Percentiles rank a stretch among this genome's conserved stretches.
These are phyloP conservation scores for Dermatemys mawii DNA, from an alignment of 2,113 vertebrate genomes.

Conservation along the genomic window DNA sequence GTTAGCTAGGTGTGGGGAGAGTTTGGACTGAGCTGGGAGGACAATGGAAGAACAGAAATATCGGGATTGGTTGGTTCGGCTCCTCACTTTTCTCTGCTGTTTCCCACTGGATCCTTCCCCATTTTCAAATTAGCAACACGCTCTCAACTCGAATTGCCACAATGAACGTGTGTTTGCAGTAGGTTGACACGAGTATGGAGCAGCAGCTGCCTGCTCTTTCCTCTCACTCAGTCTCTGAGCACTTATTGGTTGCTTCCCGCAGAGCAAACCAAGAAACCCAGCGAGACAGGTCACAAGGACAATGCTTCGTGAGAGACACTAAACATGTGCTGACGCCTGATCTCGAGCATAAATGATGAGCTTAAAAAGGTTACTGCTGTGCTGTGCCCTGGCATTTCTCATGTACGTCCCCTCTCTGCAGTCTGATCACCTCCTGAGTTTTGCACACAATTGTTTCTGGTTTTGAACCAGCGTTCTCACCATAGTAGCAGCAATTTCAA, in stretches of 20 bases:
- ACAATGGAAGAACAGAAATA: neutral
- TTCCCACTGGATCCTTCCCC: neutral
- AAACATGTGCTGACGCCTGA: neutral
- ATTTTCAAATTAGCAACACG: neutral
- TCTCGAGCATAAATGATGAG: neutral
- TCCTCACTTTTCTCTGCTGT: neutral
- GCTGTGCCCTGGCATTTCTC: neutral
- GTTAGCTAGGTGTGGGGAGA: neutral
- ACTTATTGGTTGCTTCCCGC: neutral
- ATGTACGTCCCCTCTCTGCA: neutral
- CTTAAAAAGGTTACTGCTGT: neutral
- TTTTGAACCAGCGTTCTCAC: neutral
- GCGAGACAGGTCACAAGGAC: accelerated
- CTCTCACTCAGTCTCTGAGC: accelerated
- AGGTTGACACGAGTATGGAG: neutral
- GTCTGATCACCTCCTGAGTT: neutral
- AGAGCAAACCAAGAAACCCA: neutral
- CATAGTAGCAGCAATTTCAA: neutral
- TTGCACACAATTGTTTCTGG: accelerated
- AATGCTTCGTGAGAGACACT: neutral
- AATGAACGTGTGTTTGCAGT: neutral
- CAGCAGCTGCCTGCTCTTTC: neutral
- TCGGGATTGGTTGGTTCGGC: neutral
- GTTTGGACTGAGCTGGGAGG: neutral
- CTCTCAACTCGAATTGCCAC: neutral